Conservation (phyloP, 1,140 invertebrate species). For the Lucilia cuprina region DNA sequence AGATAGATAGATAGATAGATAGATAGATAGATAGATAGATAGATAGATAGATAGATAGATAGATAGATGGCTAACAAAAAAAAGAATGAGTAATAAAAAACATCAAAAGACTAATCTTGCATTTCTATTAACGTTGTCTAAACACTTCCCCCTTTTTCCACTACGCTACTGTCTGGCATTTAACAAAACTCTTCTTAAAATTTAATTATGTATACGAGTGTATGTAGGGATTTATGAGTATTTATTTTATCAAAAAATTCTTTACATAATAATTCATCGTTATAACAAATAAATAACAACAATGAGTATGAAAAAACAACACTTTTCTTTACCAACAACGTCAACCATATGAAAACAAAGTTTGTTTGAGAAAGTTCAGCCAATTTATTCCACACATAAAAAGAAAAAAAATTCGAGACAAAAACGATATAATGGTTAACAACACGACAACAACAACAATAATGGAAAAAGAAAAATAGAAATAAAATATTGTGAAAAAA, state of each 20-base stretch:
- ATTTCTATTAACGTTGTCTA: too few species aligned
- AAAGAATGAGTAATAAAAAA: too few species aligned
- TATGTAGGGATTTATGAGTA: not conserved
- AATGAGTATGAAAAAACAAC: not conserved
- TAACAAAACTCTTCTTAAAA: not conserved
- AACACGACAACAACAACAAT: not conserved
- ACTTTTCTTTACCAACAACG: not conserved
- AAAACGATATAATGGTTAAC: not conserved
- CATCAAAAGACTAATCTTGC: too few species aligned
- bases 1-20: too few species aligned
- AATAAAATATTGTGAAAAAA: conserved; percentile 22
- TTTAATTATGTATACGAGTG: not conserved
- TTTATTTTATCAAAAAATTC: not conserved
- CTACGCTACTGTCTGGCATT: not conserved
- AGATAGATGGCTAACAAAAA: too few species aligned
- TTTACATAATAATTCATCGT: not conserved
- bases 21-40: too few species aligned
- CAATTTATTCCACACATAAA: not conserved
- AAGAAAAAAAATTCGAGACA: not conserved
- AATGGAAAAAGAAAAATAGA: not conserved
- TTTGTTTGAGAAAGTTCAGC: not conserved
- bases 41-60: too few species aligned
- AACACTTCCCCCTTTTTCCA: not conserved
- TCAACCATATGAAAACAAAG: not conserved
- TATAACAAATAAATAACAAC: not conserved